Conservation (phyloP, 2,797 vertebrate species). For the Rhinella marina region DNA sequence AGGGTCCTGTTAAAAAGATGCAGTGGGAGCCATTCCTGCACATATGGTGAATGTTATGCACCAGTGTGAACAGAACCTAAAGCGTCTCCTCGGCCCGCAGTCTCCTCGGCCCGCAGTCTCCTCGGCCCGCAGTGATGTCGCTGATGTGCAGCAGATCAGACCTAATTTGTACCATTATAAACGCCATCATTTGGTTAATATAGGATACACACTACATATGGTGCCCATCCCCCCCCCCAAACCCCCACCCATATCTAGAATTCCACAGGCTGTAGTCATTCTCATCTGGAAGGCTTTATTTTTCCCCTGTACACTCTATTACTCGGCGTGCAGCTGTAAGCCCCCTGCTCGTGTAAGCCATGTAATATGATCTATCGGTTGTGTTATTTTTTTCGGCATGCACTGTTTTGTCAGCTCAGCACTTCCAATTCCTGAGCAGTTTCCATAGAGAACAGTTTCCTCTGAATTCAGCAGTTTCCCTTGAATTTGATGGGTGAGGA, state of each 20-base stretch:
- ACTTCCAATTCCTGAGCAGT: conserved; percentile 16
- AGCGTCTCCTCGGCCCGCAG: too few species aligned
- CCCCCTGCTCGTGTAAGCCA: neutral
- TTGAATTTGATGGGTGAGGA: neutral
- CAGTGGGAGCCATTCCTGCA: too few species aligned
- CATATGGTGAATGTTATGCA: too few species aligned
- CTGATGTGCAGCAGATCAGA: neutral
- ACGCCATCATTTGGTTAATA: neutral
- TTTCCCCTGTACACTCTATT: neutral
- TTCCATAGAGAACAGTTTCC: conserved; percentile 10
- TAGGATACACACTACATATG: neutral
- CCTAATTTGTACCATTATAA: neutral
- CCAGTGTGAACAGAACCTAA: too few species aligned
- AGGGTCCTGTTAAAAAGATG: too few species aligned
- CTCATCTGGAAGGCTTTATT: conserved; percentile 10
- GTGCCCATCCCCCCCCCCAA: neutral
- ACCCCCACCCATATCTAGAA: neutral
- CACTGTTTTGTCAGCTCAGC: conserved; percentile 24
- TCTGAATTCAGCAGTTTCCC: conserved; percentile 33
- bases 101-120: too few species aligned
- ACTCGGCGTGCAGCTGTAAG: neutral
- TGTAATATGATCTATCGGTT: conserved; percentile 1
- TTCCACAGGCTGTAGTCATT: neutral
- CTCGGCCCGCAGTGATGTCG: too few species aligned
- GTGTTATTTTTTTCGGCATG: neutral